Conservation (phyloP, 2,888 invertebrate species). For the Meta bourneti region DNA sequence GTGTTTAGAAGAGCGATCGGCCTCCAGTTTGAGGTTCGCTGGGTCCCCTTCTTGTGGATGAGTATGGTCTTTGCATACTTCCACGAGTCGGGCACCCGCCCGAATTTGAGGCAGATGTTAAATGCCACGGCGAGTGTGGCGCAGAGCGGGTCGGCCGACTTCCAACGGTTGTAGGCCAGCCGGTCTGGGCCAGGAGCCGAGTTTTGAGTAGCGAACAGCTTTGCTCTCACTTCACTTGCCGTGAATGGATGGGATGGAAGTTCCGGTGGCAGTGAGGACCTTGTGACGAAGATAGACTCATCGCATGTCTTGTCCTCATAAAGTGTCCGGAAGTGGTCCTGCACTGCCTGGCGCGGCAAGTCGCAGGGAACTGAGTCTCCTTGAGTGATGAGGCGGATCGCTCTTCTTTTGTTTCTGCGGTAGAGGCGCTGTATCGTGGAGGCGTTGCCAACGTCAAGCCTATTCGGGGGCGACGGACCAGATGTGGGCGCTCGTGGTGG, state of each 20-base stretch:
- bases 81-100: background rate
- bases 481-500: rapidly evolving
- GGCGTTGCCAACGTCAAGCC: too few relatives aligned
- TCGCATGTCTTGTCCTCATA: background rate
- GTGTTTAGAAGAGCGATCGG: background rate
- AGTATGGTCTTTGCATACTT: background rate
- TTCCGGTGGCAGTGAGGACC: rapidly evolving
- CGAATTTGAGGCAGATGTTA: background rate
- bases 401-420: too few relatives aligned
- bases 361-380: background rate
- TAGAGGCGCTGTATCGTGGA: too few relatives aligned
- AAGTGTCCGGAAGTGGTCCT: background rate
- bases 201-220: background rate
- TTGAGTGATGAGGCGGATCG: too few relatives aligned
- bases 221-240: rapidly evolving
- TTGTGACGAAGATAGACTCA: background rate
- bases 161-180: background rate
- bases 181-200: background rate
- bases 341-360: background rate
- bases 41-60: background rate
- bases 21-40: background rate
- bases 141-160: background rate
- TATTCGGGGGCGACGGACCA: background rate
- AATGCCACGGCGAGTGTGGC: background rate
- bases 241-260: background rate